phyloP scores from a whole-genome alignment of 2,113 vertebrate genomes.

The Polyodon spathula region DNA sequence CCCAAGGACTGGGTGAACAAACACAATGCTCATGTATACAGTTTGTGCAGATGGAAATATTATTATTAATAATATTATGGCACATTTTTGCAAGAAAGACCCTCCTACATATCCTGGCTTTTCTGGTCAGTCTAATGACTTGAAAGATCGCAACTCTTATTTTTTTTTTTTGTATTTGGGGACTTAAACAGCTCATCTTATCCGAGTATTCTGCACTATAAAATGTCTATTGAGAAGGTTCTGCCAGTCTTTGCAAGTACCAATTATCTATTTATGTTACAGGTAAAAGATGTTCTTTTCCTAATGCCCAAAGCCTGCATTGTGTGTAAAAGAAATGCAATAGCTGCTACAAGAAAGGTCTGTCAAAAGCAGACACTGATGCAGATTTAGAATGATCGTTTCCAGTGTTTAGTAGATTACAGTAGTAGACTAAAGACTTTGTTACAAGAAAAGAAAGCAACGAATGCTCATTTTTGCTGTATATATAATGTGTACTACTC shows the following conservation, averaged over 20 bases:
- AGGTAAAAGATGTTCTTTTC: conserved; percentile 15
- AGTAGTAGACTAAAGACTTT: too few relatives aligned
- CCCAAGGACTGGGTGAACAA: too few relatives aligned
- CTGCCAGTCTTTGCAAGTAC: conserved; percentile 21
- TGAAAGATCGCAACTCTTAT: neutral
- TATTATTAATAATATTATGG: too few relatives aligned
- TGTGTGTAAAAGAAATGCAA: conserved; percentile 22
- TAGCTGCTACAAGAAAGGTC: conserved; percentile 17
- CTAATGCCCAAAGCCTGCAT: conserved; percentile 24
- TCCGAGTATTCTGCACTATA: neutral
- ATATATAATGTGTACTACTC: neutral
- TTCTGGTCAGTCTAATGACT: too few relatives aligned
- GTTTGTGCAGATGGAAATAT: too few relatives aligned
- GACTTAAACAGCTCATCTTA: conserved; percentile 10
- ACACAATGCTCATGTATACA: too few relatives aligned
- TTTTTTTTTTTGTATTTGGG: conserved; percentile 21
- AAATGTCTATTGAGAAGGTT: conserved; percentile 17
- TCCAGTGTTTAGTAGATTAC: too few relatives aligned
- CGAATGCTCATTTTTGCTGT: conserved; percentile 23
- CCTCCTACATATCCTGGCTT: too few relatives aligned
- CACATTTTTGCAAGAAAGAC: too few relatives aligned
- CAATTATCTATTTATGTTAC: conserved; percentile 16
- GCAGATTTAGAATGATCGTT: conserved; percentile 2
- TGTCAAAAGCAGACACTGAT: conserved; percentile 18
- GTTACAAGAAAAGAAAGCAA: too few relatives aligned